Conservation (phyloP, 2,888 invertebrate species). For the Thymelicus acteon region DNA sequence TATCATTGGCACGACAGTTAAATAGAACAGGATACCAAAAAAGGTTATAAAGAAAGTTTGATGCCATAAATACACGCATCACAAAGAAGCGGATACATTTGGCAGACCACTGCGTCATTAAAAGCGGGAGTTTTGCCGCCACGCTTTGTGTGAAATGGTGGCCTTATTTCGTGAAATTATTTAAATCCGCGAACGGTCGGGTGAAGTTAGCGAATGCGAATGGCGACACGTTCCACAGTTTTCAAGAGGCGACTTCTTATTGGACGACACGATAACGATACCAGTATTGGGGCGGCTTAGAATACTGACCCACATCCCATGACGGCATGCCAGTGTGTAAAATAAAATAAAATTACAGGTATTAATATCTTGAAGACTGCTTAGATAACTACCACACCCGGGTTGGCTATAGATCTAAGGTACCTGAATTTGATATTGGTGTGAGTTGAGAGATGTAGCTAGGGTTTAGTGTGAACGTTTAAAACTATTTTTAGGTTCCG, state of each 20-base stretch:
- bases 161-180: constrained; percentile 41
- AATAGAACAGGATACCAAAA: constrained; percentile 23
- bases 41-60: constrained; percentile 18
- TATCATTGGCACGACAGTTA: not conserved
- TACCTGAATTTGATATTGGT: too few species aligned
- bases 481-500: too few species aligned
- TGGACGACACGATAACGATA: too few species aligned
- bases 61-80: constrained; percentile 25
- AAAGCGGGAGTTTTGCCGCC: constrained; percentile 32
- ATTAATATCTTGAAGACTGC: too few species aligned
- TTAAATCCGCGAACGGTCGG: constrained; percentile 32
- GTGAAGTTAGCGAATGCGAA: constrained; percentile 4
- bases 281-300: too few species aligned
- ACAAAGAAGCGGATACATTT: constrained; percentile 38
- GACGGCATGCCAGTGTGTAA: too few species aligned
- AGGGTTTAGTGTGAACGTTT: too few species aligned
- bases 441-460: too few species aligned
- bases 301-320: too few species aligned
- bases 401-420: too few species aligned
- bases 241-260: not conserved
- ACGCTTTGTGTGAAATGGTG: constrained; percentile 43
- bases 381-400: too few species aligned
- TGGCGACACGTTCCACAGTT: constrained; percentile 23
- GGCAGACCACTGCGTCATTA: constrained; percentile 36
- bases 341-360: too few species aligned